phyloP scores from a whole-genome alignment of 2,113 vertebrate genomes.

The Protobothrops mucrosquamatus region DNA sequence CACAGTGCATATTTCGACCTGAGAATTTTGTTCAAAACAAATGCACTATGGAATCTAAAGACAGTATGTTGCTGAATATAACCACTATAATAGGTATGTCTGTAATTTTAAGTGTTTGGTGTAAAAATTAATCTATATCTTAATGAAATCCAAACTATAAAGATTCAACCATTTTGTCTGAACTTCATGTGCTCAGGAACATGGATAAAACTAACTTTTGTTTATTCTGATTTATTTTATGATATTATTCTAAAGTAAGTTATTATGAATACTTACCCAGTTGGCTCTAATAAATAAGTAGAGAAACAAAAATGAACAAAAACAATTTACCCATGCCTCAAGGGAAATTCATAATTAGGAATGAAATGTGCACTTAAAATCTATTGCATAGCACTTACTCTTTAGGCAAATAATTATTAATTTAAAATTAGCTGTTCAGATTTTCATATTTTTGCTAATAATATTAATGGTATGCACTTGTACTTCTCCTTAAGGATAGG shows the following conservation, averaged over 20 bases:
- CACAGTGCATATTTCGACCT: background rate
- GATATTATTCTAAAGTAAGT: background rate
- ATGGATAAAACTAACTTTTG: background rate
- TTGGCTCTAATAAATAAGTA: background rate
- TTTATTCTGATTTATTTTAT: background rate
- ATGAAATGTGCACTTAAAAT: background rate
- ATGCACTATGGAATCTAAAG: background rate
- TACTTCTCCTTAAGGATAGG: slow-evolving; percentile 11
- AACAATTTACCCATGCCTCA: background rate
- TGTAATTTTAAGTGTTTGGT: background rate
- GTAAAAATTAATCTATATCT: background rate
- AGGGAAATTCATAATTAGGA: background rate
- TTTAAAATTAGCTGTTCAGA: background rate
- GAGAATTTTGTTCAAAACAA: background rate
- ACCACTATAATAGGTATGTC: background rate
- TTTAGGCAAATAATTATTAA: background rate
- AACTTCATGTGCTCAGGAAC: background rate
- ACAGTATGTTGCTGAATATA: background rate
- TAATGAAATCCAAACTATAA: background rate
- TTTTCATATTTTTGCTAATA: background rate
- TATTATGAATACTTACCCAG: background rate
- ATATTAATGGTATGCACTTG: slow-evolving; percentile 12
- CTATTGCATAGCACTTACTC: background rate
- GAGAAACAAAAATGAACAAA: background rate
- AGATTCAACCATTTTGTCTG: background rate